These are phyloP conservation scores for Drosophila neonasuta DNA, from an alignment of 2,888 invertebrate species.

Conservation along the genomic window DNA sequence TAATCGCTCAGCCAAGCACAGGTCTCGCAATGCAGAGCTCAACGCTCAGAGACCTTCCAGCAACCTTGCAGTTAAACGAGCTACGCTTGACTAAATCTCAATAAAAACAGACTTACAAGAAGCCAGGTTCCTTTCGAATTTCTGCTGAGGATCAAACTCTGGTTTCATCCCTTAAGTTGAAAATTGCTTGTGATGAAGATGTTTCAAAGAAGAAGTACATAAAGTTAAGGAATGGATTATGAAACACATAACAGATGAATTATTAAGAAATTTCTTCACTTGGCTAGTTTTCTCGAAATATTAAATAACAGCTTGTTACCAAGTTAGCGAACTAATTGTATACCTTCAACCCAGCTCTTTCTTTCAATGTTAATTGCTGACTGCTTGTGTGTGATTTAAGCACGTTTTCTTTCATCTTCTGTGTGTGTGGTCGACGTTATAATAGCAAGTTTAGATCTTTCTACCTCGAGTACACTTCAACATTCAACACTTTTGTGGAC, in stretches of 20 bases:
- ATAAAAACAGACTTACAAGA: background rate
- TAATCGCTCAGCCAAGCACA: constrained; percentile 1
- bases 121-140: constrained; percentile 6
- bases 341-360: background rate
- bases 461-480: constrained; percentile 14
- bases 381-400: background rate
- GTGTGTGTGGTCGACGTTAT: constrained; percentile 5
- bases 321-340: background rate
- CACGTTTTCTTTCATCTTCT: constrained; percentile 1
- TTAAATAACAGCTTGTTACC: background rate
- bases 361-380: background rate
- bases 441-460: background rate
- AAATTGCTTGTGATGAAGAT: background rate
- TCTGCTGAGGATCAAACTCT: background rate
- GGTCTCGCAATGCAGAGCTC: background rate
- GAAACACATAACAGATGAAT: background rate
- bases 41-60: background rate
- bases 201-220: no score
- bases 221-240: background rate
- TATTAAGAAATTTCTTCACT: background rate
- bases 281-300: no score
- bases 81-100: background rate
- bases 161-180: background rate
- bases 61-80: constrained; percentile 10
- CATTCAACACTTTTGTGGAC: constrained; percentile 30